phyloP scores from a whole-genome alignment of 2,797 vertebrate genomes.

The Cichlasoma orientale region DNA sequence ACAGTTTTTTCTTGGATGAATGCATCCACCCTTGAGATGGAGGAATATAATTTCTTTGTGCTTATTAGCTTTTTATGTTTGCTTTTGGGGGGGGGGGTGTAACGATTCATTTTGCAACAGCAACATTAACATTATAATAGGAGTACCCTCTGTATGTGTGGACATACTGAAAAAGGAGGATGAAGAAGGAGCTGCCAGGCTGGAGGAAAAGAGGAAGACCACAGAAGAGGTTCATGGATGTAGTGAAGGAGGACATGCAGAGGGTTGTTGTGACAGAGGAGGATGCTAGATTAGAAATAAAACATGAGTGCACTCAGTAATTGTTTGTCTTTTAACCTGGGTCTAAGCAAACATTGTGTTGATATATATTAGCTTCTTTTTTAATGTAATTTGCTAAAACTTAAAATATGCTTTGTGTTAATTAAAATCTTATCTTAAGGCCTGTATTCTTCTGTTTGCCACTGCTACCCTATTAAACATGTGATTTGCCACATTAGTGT shows the following conservation, averaged over 20 bases:
- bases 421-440: not conserved
- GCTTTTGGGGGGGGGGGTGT: not conserved
- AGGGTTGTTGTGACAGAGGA: no score
- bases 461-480: rapidly evolving
- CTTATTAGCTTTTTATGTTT: not conserved
- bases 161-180: not conserved
- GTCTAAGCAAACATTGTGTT: not conserved
- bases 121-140: not conserved
- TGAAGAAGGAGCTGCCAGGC: no score
- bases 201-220: no score
- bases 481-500: not conserved
- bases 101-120: not conserved
- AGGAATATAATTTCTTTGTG: not conserved
- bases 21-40: not conserved
- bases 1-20: not conserved
- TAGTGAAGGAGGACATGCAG: not conserved
- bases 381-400: not conserved
- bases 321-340: no score
- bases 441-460: not conserved
- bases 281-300: not conserved
- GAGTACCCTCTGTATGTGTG: no score
- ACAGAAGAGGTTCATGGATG: no score
- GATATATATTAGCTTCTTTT: not conserved
- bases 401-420: not conserved
- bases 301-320: rapidly evolving